Evolutionary conservation across 2,888 invertebrate species (phyloP).

Genomic region (Coronaproctus castanopsis): DNA sequence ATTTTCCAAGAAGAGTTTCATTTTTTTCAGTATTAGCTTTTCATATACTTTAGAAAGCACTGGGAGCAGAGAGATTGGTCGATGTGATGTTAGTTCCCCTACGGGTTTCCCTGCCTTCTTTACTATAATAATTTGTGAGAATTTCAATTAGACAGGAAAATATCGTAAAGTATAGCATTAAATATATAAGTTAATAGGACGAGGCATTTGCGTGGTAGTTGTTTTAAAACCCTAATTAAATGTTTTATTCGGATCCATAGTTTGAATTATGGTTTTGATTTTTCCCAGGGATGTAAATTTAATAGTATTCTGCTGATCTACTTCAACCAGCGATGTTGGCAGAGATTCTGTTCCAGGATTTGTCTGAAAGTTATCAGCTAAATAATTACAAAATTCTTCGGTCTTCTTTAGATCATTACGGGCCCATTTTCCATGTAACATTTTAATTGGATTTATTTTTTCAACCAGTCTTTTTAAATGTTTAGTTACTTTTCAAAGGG

Average conservation of each 20-base stretch:
- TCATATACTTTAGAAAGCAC: too few species aligned
- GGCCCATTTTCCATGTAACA: background rate
- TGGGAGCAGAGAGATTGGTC: too few species aligned
- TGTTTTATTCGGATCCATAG: background rate
- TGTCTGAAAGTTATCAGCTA: background rate
- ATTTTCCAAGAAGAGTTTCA: too few species aligned
- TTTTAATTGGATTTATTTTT: background rate
- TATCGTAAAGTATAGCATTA: too few species aligned
- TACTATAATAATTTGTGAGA: too few species aligned
- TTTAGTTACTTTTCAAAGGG: background rate
- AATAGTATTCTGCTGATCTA: background rate
- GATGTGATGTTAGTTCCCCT: too few species aligned
- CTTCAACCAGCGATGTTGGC: background rate
- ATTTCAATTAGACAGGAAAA: too few species aligned
- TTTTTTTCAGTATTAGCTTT: too few species aligned
- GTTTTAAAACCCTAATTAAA: too few species aligned
- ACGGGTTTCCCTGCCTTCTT: too few species aligned
- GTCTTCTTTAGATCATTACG: background rate
- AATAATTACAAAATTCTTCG: background rate
- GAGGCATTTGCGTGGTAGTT: too few species aligned
- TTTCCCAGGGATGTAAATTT: background rate
- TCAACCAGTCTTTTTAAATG: background rate
- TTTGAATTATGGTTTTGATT: background rate
- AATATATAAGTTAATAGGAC: too few species aligned
- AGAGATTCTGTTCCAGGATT: background rate